Conservation (phyloP, 2,888 invertebrate genomes). For the Galeruca laticollis region DNA sequence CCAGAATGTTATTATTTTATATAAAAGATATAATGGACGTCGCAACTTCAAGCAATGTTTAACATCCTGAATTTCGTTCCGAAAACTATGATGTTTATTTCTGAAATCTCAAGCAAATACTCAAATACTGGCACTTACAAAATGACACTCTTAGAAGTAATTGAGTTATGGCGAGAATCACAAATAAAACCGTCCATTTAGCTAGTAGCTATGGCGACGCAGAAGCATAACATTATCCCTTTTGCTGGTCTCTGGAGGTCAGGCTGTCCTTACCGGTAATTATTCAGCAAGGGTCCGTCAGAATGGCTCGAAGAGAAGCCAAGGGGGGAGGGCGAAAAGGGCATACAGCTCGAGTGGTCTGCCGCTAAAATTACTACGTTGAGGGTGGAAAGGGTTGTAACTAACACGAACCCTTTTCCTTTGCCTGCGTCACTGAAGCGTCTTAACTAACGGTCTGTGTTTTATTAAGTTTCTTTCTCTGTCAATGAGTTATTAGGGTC, state of each 20-base stretch:
- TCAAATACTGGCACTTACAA: not conserved
- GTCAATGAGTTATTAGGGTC: constrained; percentile 3
- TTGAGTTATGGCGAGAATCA: constrained; percentile 32
- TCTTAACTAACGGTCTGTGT: constrained; percentile 49
- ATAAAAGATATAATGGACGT: too few species aligned
- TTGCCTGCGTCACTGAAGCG: constrained; percentile 36
- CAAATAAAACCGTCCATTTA: constrained; percentile 32
- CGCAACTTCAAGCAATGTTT: too few species aligned
- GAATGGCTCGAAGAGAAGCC: constrained; percentile 37
- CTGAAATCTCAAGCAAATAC: not conserved
- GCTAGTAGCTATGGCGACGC: constrained; percentile 32
- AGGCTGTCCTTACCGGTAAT: constrained; percentile 62
- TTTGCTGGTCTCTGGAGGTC: constrained; percentile 64
- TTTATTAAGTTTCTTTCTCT: constrained; percentile 33
- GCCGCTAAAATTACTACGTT: constrained; percentile 56
- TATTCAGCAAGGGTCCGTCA: constrained; percentile 63
- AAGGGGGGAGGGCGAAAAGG: constrained; percentile 43
- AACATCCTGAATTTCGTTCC: too few species aligned
- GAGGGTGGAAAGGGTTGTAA: constrained; percentile 57
- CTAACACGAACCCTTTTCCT: constrained; percentile 41
- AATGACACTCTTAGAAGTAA: constrained; percentile 22
- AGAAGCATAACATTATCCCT: constrained; percentile 58
- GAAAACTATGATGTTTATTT: too few species aligned
- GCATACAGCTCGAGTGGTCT: constrained; percentile 45
- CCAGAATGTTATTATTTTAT: too few species aligned